These are phyloP conservation scores for Odontomachus brunneus DNA, from an alignment of 1,140 invertebrate species.

Conservation along the genomic window DNA sequence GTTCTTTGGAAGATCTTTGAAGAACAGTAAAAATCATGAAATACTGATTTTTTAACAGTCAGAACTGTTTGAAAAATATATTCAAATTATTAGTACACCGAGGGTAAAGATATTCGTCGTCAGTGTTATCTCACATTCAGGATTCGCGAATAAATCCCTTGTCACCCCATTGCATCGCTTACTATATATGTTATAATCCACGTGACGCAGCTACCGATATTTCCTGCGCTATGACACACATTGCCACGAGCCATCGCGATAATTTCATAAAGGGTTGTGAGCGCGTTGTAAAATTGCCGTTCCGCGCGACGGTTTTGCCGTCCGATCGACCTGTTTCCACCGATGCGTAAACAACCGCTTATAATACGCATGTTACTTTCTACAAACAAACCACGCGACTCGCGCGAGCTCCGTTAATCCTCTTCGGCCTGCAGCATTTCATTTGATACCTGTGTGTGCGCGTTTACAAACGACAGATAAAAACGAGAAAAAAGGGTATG, in stretches of 20 bases:
- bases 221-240: background rate
- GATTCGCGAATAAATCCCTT: no score
- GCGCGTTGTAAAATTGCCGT: background rate
- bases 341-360: background rate
- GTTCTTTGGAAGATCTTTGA: no score
- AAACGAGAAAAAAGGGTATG: no score
- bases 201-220: background rate
- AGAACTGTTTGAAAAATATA: no score
- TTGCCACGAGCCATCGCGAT: background rate
- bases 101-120: no score
- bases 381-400: slow-evolving; percentile 24
- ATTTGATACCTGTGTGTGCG: background rate
- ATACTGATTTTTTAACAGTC: no score
- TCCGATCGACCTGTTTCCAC: background rate
- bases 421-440: background rate
- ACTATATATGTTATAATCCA: background rate
- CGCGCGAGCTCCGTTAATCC: slow-evolving; percentile 6
- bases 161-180: no score
- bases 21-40: no score
- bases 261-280: background rate
- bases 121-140: no score
- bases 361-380: background rate
- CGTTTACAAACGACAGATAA: no score
- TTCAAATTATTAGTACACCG: no score
- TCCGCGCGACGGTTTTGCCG: background rate